Conservation (phyloP, 2,113 vertebrate species). For the Lycocorax pyrrhopterus region DNA sequence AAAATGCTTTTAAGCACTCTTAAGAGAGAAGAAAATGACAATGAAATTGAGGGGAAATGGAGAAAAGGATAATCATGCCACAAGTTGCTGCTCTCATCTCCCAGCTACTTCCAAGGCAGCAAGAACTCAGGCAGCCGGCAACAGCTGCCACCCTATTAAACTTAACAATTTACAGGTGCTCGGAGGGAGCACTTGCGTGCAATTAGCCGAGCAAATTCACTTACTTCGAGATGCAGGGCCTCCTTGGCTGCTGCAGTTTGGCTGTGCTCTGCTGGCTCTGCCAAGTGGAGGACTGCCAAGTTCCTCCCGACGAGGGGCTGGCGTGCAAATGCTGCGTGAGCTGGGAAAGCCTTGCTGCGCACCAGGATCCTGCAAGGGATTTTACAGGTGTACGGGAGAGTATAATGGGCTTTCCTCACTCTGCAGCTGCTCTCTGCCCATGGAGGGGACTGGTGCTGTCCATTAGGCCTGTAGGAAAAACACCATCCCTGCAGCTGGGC, state of each 20-base stretch:
- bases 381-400: not conserved
- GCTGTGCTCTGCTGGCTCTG: not conserved
- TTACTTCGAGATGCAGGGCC: not conserved
- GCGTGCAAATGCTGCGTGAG: rapidly evolving
- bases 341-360: not conserved
- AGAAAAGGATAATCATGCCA: slow-evolving; percentile 1
- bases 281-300: not conserved
- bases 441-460: not conserved
- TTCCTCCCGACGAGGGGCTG: not conserved
- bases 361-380: not conserved
- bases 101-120: not conserved
- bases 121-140: not conserved
- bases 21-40: slow-evolving; percentile 36
- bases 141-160: slow-evolving; percentile 45
- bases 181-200: not conserved
- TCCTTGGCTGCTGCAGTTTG: not conserved
- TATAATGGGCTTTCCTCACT: rapidly evolving
- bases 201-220: slow-evolving; percentile 44
- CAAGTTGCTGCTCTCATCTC: slow-evolving; percentile 6
- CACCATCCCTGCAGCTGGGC: not conserved
- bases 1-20: slow-evolving; percentile 39
- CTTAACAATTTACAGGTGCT: slow-evolving; percentile 43
- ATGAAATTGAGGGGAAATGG: slow-evolving; percentile 38
- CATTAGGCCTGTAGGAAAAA: not conserved
- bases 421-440: not conserved